Percentiles rank a stretch among this genome's conserved stretches.
Conservation (phyloP, 2,888 invertebrate species). For the Argynnis bischoffii region DNA sequence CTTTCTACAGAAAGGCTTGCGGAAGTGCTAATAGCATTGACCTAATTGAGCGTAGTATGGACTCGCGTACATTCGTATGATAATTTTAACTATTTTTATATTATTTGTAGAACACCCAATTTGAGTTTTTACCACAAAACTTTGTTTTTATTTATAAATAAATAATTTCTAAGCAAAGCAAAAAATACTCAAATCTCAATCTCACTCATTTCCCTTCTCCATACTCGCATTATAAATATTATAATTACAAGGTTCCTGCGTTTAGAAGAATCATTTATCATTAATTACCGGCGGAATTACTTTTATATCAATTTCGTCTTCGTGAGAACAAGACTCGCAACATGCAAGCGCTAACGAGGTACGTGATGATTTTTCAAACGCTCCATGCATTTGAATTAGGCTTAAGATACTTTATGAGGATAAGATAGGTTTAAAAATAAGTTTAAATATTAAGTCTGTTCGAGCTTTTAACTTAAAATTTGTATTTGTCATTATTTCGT, state of each 20-base stretch:
- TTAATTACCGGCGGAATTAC: constrained; percentile 23
- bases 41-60: constrained; percentile 50
- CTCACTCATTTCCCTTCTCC: neutral
- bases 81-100: neutral
- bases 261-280: constrained; percentile 23
- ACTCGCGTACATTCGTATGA: constrained; percentile 6
- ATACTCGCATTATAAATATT: constrained; percentile 8
- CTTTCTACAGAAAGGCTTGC: constrained; percentile 70
- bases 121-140: too few species aligned
- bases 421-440: constrained; percentile 18
- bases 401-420: constrained; percentile 24
- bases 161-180: too few species aligned
- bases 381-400: constrained; percentile 31
- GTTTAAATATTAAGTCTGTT: neutral
- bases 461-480: too few species aligned
- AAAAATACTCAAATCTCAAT: neutral
- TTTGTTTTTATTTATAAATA: too few species aligned
- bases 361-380: constrained; percentile 36
- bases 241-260: constrained; percentile 29
- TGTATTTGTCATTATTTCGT: too few species aligned
- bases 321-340: constrained; percentile 35
- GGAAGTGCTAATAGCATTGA: constrained; percentile 66
- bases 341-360: constrained; percentile 36
- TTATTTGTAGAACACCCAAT: too few species aligned
- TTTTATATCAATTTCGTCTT: constrained; percentile 28